Evolutionary conservation across 35 echinoderm and acorn worm species (phyloP), one percentile per base, ranked within the genome.

Genomic region (Hemicentrotus pulcherrimus): DNA sequence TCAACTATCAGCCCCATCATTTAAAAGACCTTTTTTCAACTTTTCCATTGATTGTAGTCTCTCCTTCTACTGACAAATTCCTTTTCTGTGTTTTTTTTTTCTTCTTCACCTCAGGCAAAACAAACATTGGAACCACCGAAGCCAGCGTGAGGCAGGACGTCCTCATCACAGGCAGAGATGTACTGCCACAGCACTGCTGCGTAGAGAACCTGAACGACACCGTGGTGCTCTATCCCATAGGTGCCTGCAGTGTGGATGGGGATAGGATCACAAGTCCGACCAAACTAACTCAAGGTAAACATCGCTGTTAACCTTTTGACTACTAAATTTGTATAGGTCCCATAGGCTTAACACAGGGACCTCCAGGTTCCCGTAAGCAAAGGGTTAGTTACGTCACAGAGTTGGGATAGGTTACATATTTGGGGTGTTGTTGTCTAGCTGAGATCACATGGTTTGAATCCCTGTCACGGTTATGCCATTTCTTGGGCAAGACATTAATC

Each of bases 131-230:
- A 8, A 96, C 96, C 0, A 58, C 48, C 6, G 97, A 99, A 22
- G 97, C 95, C 12, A 86, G 32, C 30, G 91, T 85, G 6, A 95
- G 91, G 59, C 98, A 96, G 52, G 98, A 99, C 65, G 97, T 99
- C 14, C 86, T 97, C 22, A 99, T 99, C 94, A 55, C 87, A 3
- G 98, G 98, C 2, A 96, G 88, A 70, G 97, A 96, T 32, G 94
- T 97, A 30, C 94, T 94, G 86, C 89, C 97, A 1, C 96, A 97
- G 61, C 98, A 99, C 85, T 99, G 98, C 95, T 95, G 95, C 47
- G 97, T 99, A 48, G 97, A 99, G 52, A 97, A 97, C 94, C 86
- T 95, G 35, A 97, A 99, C 86, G 96, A 99, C 85, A 52, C 92
- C 0, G 98, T 99, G 2, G 97, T 96, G n/a, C 85, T 99, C 28